These are phyloP conservation scores for Chanos chanos DNA, from an alignment of 2,797 vertebrate genomes.

Conservation along the genomic window DNA sequence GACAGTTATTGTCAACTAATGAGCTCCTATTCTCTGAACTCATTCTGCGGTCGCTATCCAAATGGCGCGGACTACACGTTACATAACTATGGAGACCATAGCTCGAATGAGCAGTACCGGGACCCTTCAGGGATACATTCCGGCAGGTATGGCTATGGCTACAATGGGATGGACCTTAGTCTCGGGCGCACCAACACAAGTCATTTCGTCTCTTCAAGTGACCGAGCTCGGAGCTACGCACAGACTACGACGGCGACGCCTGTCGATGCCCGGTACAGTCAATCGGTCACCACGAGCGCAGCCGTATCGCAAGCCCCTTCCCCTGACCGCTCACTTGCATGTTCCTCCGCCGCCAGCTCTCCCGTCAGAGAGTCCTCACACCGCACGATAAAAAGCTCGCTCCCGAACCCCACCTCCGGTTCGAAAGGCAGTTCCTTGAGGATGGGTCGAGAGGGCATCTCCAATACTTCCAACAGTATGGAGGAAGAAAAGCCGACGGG, in stretches of 20 bases:
- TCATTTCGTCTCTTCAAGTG: conserved; percentile 88
- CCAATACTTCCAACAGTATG: conserved; percentile 81
- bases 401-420: conserved; percentile 76
- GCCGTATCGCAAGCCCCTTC: conserved; percentile 79
- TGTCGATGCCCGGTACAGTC: conserved; percentile 88
- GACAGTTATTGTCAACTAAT: conserved; percentile 87
- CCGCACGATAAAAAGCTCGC: conserved; percentile 87
- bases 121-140: conserved; percentile 94
- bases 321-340: conserved; percentile 89
- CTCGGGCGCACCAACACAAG: conserved; percentile 85
- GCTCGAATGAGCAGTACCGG: conserved; percentile 94
- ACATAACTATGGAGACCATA: conserved; percentile 99
- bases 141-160: conserved; percentile 97
- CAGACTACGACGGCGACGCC: conserved; percentile 80
- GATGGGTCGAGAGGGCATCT: conserved; percentile 85
- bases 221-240: conserved; percentile 85
- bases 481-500: conserved; percentile 89
- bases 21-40: conserved; percentile 99
- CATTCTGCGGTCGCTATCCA: conserved; percentile 99
- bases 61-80: conserved; percentile 99
- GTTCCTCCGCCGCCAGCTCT: conserved; percentile 84
- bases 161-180: conserved; percentile 99
- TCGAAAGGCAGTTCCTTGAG: conserved; percentile 76
- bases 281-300: conserved; percentile 75
- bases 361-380: conserved; percentile 75